Evolutionary conservation across 2,797 vertebrate genomes (phyloP), one percentile per base, ranked within the genome.

Genomic region (Sciaenops ocellatus): DNA sequence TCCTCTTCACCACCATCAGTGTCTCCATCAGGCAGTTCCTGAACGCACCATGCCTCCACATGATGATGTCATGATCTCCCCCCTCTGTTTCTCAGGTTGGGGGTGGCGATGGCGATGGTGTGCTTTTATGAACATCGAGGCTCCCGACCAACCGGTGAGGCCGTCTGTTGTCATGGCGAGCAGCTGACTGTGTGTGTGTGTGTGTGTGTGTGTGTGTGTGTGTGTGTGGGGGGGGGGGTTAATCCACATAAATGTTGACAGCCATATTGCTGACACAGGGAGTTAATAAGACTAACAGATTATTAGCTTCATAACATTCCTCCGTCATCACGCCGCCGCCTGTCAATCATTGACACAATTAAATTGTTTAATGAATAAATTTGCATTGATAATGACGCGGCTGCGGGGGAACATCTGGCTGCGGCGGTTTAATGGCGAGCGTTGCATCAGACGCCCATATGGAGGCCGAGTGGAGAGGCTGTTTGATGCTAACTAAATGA

Each of bases 341-440:
- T 95, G 94, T 95, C 95, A 95, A 94, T 96, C 95, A 95, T 56
- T 71, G 78, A 88, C 90, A 94, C 93, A 95, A 95, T 95, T 94
- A 95, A 95, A 95, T 89, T 89, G 90, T 95, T 95, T 95, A 94
- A 95, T 96, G 95, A 95, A 96, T 96, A 96, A 94, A 96, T 96
- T 94, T 95, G 92, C 95, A 96, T 95, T 82, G 92, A 92, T 95
- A 92, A 95, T 90, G 82, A 74, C 24, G 64, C 79, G 90, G 87
- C 87, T 86, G 91, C 61, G 55, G 79, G 79, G 87, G 90, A 95
- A 96, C 95, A 96, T 95, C 95, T 96, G 95, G 93, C 90, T 78
- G 55, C 6, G 76, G 85, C 16, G 69, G 90, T 93, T 93, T 93
- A 94, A 92, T 91, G 92, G 92, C 89, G 85, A 90, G 83, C 79